phyloP scores from a whole-genome alignment of 2,888 invertebrate genomes.

The Caenorhabditis auriculariae region DNA sequence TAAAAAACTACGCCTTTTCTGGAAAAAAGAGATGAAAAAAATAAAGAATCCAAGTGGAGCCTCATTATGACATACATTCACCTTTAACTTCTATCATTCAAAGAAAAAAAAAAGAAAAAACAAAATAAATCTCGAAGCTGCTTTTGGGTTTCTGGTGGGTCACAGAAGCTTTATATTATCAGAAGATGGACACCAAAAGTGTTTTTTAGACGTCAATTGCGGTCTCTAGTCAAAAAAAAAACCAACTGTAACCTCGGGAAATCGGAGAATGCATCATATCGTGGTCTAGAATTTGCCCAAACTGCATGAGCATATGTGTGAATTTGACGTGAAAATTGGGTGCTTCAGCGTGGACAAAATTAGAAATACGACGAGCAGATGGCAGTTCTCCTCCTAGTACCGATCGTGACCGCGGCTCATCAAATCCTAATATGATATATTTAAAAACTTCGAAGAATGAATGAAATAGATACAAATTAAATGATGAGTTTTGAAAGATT shows the following conservation, averaged over 20 bases:
- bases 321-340: constrained; percentile 56
- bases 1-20: background rate
- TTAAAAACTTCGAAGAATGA: background rate
- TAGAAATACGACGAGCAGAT: constrained; percentile 52
- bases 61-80: too few species aligned
- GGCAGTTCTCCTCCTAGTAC: constrained; percentile 52
- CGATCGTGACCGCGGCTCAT: constrained; percentile 51
- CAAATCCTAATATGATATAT: constrained; percentile 45
- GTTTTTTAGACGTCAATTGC: background rate
- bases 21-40: background rate
- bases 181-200: background rate
- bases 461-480: background rate
- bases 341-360: constrained; percentile 51
- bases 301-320: constrained; percentile 77
- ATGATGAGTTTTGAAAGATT: too few species aligned
- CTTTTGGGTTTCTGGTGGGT: too few species aligned
- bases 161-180: too few species aligned
- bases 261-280: constrained; percentile 91
- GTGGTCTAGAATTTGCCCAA: constrained; percentile 89
- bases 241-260: constrained; percentile 63
- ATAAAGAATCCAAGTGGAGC: too few species aligned
- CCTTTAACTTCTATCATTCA: too few species aligned
- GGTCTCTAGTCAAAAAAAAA: background rate
- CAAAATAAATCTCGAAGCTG: too few species aligned
- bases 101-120: too few species aligned